Conservation (phyloP, 2,888 invertebrate genomes). For the Rotaria macrura region DNA sequence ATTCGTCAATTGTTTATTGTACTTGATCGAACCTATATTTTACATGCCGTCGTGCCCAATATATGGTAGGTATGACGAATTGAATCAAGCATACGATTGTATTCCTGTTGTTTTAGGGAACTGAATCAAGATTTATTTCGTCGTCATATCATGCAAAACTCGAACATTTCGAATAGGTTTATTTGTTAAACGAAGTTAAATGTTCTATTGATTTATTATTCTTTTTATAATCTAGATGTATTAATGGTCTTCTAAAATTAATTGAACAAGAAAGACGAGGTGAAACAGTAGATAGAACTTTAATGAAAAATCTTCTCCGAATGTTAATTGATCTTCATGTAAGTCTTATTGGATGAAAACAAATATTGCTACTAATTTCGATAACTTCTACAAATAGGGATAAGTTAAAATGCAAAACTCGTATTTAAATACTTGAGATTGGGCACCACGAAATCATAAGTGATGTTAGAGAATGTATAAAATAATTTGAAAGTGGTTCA, state of each 20-base stretch:
- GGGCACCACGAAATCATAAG: too few species aligned
- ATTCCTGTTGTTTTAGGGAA: slow-evolving; percentile 59
- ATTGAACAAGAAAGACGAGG: slow-evolving; percentile 88
- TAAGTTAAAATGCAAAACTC: too few species aligned
- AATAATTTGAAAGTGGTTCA: too few species aligned
- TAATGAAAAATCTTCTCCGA: slow-evolving; percentile 80
- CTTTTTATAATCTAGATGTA: slow-evolving; percentile 66
- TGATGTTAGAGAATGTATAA: too few species aligned
- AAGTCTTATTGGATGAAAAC: neutral
- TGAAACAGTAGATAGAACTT: slow-evolving; percentile 68
- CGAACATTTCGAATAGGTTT: slow-evolving; percentile 62
- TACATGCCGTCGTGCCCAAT: slow-evolving; percentile 86
- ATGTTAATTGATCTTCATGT: slow-evolving; percentile 89
- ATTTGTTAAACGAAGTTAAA: neutral
- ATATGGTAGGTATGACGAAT: slow-evolving; percentile 65
- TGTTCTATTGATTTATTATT: slow-evolving; percentile 36
- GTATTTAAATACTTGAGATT: too few species aligned
- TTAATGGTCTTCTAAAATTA: slow-evolving; percentile 77
- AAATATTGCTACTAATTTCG: too few species aligned
- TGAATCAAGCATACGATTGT: too few species aligned
- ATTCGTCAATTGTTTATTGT: slow-evolving; percentile 94
- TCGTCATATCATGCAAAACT: slow-evolving; percentile 72
- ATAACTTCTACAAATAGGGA: too few species aligned
- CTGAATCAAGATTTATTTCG: slow-evolving; percentile 91
- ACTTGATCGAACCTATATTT: slow-evolving; percentile 86